Percentiles rank a stretch among this genome's conserved stretches.
Evolutionary conservation across 1,140 invertebrate species (phyloP).

Genomic region (Drosophila navojoa): DNA sequence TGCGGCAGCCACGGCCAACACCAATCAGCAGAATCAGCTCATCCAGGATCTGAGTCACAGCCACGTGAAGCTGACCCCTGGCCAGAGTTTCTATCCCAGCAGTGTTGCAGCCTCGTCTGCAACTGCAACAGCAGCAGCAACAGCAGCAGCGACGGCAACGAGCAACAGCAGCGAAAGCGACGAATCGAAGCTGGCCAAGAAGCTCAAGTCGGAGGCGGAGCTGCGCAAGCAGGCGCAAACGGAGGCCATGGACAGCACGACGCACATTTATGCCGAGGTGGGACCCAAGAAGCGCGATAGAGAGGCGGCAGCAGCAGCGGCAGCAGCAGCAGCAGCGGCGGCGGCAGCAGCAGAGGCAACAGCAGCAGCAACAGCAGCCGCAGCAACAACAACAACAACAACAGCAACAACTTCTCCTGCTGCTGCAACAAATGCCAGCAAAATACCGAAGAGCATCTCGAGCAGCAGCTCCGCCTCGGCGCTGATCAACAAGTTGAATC

Average conservation of each 20-base stretch:
- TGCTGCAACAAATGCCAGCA: conserved; percentile 52
- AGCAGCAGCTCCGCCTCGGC: conserved; percentile 60
- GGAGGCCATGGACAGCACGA: conserved; percentile 77
- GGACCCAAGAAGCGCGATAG: conserved; percentile 76
- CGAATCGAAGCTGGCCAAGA: conserved; percentile 81
- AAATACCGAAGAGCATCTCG: conserved; percentile 76
- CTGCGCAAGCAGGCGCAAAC: conserved; percentile 55
- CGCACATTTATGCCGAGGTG: conserved; percentile 78
- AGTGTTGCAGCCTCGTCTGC: conserved; percentile 1
- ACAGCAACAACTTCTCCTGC: conserved; percentile 55
- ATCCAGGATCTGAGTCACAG: conserved; percentile 77
- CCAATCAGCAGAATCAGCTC: conserved; percentile 79
- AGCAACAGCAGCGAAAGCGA: conserved; percentile 75
- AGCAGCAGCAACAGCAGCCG: conserved; percentile 26
- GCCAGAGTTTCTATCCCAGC: conserved; percentile 53
- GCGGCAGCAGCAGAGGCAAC: conserved; percentile 49
- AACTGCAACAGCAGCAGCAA: background rate
- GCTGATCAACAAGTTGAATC: conserved; percentile 68
- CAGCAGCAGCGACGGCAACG: conserved; percentile 24
- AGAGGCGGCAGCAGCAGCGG: conserved; percentile 70
- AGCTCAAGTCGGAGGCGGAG: conserved; percentile 60
- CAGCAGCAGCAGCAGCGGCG: conserved; percentile 57
- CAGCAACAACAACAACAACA: conserved; percentile 34
- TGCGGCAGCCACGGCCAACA: conserved; percentile 73
- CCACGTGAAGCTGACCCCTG: conserved; percentile 61